These are phyloP conservation scores for Neodon shergylaensis DNA, from an alignment of 2,113 vertebrate species.

Conservation along the genomic window DNA sequence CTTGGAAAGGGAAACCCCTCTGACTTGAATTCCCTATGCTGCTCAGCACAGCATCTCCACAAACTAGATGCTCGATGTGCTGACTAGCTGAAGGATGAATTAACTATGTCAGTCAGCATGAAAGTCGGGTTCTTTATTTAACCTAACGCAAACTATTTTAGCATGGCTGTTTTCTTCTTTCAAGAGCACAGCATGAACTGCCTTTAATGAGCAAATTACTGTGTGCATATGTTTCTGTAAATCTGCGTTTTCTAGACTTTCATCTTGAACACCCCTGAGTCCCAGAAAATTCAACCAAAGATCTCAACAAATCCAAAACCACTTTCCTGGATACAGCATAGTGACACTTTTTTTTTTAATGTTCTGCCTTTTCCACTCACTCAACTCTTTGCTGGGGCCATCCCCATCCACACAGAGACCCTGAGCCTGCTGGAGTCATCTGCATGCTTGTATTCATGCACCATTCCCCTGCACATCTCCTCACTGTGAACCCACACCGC, in stretches of 20 bases:
- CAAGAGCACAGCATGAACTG: constrained; percentile 49
- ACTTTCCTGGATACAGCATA: neutral
- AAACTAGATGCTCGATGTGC: constrained; percentile 35
- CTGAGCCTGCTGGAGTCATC: neutral
- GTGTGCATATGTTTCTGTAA: constrained; percentile 32
- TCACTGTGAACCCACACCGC: neutral
- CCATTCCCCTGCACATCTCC: neutral
- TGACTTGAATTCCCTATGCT: neutral
- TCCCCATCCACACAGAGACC: neutral
- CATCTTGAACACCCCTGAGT: constrained; percentile 56
- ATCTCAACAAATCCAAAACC: constrained; percentile 1
- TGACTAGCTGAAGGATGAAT: constrained; percentile 26
- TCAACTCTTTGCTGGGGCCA: neutral
- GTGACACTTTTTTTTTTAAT: neutral
- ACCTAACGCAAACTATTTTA: constrained; percentile 28
- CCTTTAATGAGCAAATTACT: constrained; percentile 66
- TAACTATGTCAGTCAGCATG: neutral
- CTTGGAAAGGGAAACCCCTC: neutral
- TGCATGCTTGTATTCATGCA: rapidly evolving
- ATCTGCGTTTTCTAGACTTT: constrained; percentile 49
- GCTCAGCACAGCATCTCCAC: neutral
- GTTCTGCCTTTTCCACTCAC: neutral
- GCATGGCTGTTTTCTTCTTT: constrained; percentile 51
- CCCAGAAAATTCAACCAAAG: constrained; percentile 27
- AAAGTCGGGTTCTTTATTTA: constrained; percentile 31